Evolutionary conservation across 2,888 invertebrate species (phyloP).

Genomic region (Cremastinae sp.): DNA sequence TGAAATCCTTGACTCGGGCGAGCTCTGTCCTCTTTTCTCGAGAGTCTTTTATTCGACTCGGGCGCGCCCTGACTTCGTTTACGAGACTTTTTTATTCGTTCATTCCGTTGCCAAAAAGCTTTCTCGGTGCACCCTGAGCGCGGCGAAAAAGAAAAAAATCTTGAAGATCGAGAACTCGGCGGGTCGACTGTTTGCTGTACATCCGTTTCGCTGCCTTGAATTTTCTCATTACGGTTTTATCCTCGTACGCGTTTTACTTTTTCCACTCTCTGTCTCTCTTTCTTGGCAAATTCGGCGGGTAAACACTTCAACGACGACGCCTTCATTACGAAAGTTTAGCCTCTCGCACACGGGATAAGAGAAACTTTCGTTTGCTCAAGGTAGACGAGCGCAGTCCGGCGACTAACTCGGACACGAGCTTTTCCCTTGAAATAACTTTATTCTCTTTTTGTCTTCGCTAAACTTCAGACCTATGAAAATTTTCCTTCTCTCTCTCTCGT

Average conservation of each 20-base stretch:
- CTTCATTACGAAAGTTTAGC: conserved; percentile 71
- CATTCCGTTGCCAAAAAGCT: conserved; percentile 17
- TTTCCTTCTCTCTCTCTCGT: too few relatives aligned
- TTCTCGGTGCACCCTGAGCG: neutral
- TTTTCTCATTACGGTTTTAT: conserved; percentile 32
- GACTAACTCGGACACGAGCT: conserved; percentile 64
- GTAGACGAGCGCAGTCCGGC: conserved; percentile 54
- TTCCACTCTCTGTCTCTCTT: conserved; percentile 8
- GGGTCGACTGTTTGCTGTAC: conserved; percentile 13
- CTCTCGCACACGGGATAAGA: conserved; percentile 5
- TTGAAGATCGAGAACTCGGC: conserved; percentile 19
- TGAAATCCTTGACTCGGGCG: neutral
- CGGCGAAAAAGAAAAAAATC: conserved; percentile 15
- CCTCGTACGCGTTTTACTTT: conserved; percentile 57
- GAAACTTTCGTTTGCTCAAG: conserved; percentile 71
- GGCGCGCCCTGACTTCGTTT: conserved; percentile 11
- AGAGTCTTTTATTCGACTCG: neutral
- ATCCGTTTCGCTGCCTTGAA: conserved; percentile 6
- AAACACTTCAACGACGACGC: conserved; percentile 67
- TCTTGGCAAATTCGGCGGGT: conserved; percentile 66
- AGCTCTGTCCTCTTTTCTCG: conserved; percentile 13
- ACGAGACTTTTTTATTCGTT: conserved; percentile 28
- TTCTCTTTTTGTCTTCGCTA: neutral
- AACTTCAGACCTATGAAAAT: neutral
- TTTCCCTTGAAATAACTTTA: conserved; percentile 58